These are phyloP conservation scores for Geodia barretti DNA, from an alignment of 37 sponge, comb jelly and placozoan genomes.

Conservation along the genomic window DNA sequence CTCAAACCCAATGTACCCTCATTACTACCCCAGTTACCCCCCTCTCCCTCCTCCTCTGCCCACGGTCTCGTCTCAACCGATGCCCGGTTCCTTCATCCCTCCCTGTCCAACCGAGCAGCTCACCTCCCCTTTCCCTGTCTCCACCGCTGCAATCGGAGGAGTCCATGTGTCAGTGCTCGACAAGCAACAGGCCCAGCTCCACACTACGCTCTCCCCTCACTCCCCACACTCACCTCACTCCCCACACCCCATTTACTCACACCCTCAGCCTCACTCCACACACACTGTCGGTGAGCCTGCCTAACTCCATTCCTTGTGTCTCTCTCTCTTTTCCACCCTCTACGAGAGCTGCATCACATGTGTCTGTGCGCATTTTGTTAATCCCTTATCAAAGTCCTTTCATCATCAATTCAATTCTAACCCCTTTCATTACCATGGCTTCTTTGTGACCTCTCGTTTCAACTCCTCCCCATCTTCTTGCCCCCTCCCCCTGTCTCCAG, in stretches of 20 bases:
- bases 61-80: constrained; percentile 8
- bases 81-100: constrained; percentile 1
- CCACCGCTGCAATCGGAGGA: constrained; percentile 10
- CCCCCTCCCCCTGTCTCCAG: not conserved
- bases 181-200: constrained; percentile 53
- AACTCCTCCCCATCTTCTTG: too few relatives aligned
- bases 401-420: too few relatives aligned
- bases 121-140: not conserved
- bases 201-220: constrained; percentile 20
- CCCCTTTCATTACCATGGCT: too few relatives aligned
- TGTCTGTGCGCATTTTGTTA: too few relatives aligned
- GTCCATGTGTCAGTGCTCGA: constrained; percentile 50
- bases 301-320: too few relatives aligned
- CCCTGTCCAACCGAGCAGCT: not conserved
- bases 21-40: not conserved
- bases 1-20: not conserved
- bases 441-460: too few relatives aligned
- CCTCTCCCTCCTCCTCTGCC: constrained; percentile 11
- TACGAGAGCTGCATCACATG: too few relatives aligned
- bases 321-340: too few relatives aligned
- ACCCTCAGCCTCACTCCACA: not conserved
- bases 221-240: constrained; percentile 1
- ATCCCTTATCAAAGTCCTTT: too few relatives aligned
- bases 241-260: not conserved
- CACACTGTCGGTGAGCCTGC: not conserved